Base-by-base conservation (phyloP, 2,113 vertebrate species). In the Istiophorus platypterus region DNA sequence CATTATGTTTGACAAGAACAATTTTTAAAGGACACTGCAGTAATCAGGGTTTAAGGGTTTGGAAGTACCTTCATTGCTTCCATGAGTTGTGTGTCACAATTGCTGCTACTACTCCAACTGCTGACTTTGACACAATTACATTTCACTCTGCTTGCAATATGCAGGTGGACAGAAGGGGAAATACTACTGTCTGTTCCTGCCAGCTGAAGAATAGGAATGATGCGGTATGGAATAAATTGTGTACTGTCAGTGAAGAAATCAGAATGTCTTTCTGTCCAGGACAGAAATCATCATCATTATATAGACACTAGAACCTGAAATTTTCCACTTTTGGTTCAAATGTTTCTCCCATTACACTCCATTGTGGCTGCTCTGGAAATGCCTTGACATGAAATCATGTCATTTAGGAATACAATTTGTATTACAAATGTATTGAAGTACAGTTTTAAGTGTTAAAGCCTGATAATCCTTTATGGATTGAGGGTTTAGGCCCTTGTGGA, bases 161-260 rank as follows among this genome's bases (percentile, higher is more conserved):
- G 54, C 72, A 76, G 62, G 71, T 76, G 79, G 65, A 57, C 76
- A 52, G 41, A 49, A 72, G 14, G n/a, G 26, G 29, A 69, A 66
- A 27, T 24, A 68, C 31, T 31, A 37, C 45, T 41, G 20, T 39
- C 62, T 71, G 31, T 76, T 57, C 26, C 78, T 65, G 79, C 79
- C 82, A 87, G 78, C 78, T 58, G 82, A 85, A 79, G 76, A 80
- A 81, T 63, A 69, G 75, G 29, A 77, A 72, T 45, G 10, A 82
- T 75, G 61, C 78, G 73, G 74, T 59, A 26, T 17, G 51, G 22
- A 82, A 76, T 10, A 80, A 67, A 71, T 15, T 9, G 76, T 77
- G 79, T 77, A 13, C 72, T 61, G 51, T 73, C 47, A 10, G 39
- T 64, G 66, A 81, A 12, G 5, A 7, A 72, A 78, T 78, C 47